Percentiles rank a stretch among this genome's conserved stretches.
Conservation (phyloP, 2,113 vertebrate genomes). For the Mesembrinibis cayennensis region DNA sequence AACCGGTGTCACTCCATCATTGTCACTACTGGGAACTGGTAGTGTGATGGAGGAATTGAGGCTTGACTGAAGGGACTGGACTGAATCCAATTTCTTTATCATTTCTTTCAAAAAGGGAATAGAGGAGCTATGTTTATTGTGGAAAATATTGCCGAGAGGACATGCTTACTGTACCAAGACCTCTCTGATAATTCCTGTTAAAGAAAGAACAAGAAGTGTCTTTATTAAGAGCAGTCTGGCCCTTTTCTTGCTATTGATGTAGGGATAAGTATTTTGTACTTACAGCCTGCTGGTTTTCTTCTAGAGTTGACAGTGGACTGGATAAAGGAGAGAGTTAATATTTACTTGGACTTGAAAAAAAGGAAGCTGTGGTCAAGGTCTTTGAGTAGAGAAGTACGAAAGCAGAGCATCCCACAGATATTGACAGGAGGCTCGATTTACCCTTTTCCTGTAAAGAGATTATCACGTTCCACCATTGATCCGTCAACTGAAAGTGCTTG, state of each 20-base stretch:
- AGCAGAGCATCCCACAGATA: neutral
- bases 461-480: neutral
- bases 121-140: neutral
- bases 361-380: neutral
- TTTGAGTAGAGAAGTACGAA: neutral
- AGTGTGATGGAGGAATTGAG: neutral
- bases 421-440: neutral
- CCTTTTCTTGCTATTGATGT: neutral
- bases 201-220: neutral
- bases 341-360: neutral
- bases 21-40: neutral
- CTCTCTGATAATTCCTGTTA: neutral
- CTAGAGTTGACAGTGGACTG: neutral
- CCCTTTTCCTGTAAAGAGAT: neutral
- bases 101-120: neutral
- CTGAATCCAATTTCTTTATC: conserved; percentile 1
- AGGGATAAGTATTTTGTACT: neutral
- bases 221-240: neutral
- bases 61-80: conserved; percentile 7
- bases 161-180: neutral
- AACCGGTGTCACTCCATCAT: conserved; percentile 28
- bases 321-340: conserved; percentile 12
- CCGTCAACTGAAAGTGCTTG: neutral
- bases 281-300: neutral
- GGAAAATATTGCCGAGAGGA: neutral